Evolutionary conservation across 2,797 vertebrate species (phyloP).

Genomic region (Paguma larvata): DNA sequence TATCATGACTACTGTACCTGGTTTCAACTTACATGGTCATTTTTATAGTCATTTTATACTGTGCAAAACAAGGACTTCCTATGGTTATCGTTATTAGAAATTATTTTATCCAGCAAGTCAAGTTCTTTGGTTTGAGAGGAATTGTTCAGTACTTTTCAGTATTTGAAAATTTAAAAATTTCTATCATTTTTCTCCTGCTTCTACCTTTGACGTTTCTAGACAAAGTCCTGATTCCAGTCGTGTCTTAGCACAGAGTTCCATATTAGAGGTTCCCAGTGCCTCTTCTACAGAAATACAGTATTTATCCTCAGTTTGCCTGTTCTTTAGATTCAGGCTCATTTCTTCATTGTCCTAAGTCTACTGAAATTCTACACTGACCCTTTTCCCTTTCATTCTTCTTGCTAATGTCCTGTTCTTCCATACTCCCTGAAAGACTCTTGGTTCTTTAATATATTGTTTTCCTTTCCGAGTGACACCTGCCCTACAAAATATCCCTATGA

Average conservation of each 20-base stretch:
- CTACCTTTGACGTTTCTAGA: background rate
- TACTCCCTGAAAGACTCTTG: background rate
- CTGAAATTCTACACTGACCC: background rate
- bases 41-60: background rate
- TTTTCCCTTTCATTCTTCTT: slow-evolving; percentile 32
- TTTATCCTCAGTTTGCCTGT: background rate
- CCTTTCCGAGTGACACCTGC: slow-evolving; percentile 49
- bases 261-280: background rate
- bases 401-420: background rate
- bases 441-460: slow-evolving; percentile 34
- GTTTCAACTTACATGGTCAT: background rate
- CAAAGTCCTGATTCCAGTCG: background rate
- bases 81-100: background rate
- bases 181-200: slow-evolving; percentile 26
- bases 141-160: background rate
- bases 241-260: background rate
- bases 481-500: slow-evolving; percentile 16
- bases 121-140: background rate
- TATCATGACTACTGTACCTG: background rate
- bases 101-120: slow-evolving; percentile 42
- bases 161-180: slow-evolving; percentile 11
- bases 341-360: background rate
- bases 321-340: background rate
- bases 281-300: background rate
- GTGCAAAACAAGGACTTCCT: background rate